These are phyloP conservation scores for Dendrolimus kikuchii DNA, from an alignment of 1,140 invertebrate genomes.

Conservation along the genomic window DNA sequence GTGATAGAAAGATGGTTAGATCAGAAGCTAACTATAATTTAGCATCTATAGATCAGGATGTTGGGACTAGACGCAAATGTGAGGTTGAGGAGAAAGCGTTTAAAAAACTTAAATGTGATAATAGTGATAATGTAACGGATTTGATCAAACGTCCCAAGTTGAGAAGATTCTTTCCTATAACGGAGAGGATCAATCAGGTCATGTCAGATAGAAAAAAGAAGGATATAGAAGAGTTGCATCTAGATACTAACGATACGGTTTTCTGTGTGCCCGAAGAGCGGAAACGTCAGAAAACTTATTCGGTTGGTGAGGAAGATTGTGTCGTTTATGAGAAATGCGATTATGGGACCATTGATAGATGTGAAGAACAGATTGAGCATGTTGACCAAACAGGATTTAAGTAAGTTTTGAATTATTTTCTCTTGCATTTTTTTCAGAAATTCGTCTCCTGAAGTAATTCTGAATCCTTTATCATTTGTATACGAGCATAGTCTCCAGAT, in stretches of 20 bases:
- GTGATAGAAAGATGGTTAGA: conserved; percentile 42
- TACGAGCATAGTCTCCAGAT: too few species aligned
- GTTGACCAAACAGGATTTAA: conserved; percentile 30
- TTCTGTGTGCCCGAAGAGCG: conserved; percentile 43
- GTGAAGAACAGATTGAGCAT: conserved; percentile 36
- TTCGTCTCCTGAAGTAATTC: too few species aligned
- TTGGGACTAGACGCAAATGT: conserved; percentile 25
- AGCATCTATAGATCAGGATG: conserved; percentile 34
- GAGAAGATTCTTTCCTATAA: conserved; percentile 46
- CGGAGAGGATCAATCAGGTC: conserved; percentile 54
- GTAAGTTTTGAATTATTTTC: conserved; percentile 3
- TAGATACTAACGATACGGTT: conserved; percentile 56
- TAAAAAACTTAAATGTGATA: conserved; percentile 70
- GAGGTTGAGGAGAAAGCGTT: conserved; percentile 38
- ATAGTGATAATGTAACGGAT: conserved; percentile 52
- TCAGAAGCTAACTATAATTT: conserved; percentile 57
- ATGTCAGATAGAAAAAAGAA: conserved; percentile 48
- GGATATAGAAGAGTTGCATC: conserved; percentile 50
- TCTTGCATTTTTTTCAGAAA: too few species aligned
- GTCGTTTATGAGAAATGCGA: conserved; percentile 64
- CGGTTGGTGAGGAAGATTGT: conserved; percentile 47
- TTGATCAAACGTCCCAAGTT: conserved; percentile 62
- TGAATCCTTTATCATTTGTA: too few species aligned
- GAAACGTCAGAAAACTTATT: conserved; percentile 52
- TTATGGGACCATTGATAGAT: conserved; percentile 55